phyloP scores from a whole-genome alignment of 2,888 invertebrate species.

The Drymonia ruficornis region DNA sequence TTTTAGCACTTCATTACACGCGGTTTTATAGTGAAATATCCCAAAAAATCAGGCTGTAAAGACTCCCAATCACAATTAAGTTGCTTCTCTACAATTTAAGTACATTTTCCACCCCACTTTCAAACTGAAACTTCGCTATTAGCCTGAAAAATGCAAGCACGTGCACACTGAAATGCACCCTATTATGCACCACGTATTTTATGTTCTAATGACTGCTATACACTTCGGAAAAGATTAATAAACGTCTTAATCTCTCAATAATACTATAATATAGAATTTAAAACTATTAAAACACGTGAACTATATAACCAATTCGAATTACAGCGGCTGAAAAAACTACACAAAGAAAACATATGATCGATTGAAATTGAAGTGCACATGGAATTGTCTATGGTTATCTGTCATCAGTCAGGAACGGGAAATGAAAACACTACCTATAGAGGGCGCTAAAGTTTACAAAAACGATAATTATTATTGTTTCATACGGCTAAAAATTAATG shows the following conservation, averaged over 20 bases:
- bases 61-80: conserved; percentile 21
- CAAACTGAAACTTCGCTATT: conserved; percentile 61
- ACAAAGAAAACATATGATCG: conserved; percentile 86
- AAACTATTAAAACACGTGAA: conserved; percentile 51
- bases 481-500: too few species aligned
- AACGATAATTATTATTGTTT: too few species aligned
- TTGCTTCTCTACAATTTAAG: conserved; percentile 33
- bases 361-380: conserved; percentile 83
- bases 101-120: conserved; percentile 40
- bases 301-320: conserved; percentile 78
- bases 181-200: conserved; percentile 56
- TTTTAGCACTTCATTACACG: conserved; percentile 55
- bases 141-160: conserved; percentile 80
- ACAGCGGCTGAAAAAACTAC: conserved; percentile 83
- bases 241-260: conserved; percentile 29
- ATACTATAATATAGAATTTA: conserved; percentile 32
- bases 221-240: conserved; percentile 20
- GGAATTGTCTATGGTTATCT: conserved; percentile 72
- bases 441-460: conserved; percentile 6
- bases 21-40: conserved; percentile 49
- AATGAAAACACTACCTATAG: conserved; percentile 22
- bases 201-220: conserved; percentile 32
- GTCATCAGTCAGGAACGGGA: conserved; percentile 45
- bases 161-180: conserved; percentile 75
- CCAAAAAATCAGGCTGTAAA: conserved; percentile 23